These are phyloP conservation scores for Hoplias malabaricus DNA, from an alignment of 2,113 vertebrate species.

Conservation along the genomic window DNA sequence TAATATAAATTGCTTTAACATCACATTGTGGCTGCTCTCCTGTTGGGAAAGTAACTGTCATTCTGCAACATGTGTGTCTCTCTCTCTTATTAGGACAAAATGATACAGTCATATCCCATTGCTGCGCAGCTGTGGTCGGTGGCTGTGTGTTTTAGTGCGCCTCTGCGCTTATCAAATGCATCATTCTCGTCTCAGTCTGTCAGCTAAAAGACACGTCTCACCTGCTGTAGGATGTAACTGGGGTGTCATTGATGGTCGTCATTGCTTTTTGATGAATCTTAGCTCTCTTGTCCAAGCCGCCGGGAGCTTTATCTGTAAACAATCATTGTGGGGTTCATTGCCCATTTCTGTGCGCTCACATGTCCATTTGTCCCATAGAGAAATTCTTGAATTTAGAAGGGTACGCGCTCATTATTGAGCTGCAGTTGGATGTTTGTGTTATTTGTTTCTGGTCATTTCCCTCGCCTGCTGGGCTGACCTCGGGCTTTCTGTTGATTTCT, in stretches of 20 bases:
- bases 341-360: constrained; percentile 43
- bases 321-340: constrained; percentile 2
- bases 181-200: constrained; percentile 2
- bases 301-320: not conserved
- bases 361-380: constrained; percentile 44
- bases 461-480: constrained; percentile 34
- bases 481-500: constrained; percentile 25
- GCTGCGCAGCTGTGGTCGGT: not conserved
- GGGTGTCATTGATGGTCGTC: not conserved
- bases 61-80: not conserved
- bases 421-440: constrained; percentile 46
- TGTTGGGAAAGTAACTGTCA: constrained; percentile 18
- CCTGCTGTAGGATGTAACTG: not conserved
- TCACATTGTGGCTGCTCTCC: not conserved
- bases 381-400: constrained; percentile 31
- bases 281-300: not conserved
- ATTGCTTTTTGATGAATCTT: constrained; percentile 21
- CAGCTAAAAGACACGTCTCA: constrained; percentile 5
- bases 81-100: not conserved
- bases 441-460: constrained; percentile 37
- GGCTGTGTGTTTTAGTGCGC: not conserved
- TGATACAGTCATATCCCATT: not conserved
- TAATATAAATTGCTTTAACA: constrained; percentile 34
- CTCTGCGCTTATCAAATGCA: not conserved
- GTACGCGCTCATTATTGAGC: constrained; percentile 26